A percentile compares a stretch with the other conserved stretches of the same genome.
Evolutionary conservation across 1,140 invertebrate genomes (phyloP).

Genomic region (Leucophenga varia): DNA sequence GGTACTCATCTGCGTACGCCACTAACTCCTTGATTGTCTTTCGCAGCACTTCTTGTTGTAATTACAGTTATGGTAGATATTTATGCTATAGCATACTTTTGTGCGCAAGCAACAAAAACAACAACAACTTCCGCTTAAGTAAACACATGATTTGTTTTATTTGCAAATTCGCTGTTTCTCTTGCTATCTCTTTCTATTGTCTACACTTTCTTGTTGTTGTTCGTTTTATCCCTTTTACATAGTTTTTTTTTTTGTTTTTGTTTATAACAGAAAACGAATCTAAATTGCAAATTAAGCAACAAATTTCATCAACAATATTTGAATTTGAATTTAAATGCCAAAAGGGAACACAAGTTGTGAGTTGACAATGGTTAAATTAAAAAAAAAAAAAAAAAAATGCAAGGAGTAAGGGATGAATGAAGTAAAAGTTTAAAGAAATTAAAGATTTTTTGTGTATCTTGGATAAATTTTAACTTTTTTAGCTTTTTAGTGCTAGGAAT

Average conservation of each 20-base stretch:
- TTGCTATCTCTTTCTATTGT: background rate
- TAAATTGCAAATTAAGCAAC: slow-evolving; percentile 55
- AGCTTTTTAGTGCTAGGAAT: no score
- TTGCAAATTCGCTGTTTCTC: no score
- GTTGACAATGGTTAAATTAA: no score
- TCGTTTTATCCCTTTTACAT: background rate
- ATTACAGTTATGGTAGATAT: no score
- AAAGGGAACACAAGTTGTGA: no score
- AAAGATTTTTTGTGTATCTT: no score
- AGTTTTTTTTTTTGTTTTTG: slow-evolving; percentile 26
- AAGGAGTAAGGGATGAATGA: background rate
- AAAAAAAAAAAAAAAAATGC: background rate
- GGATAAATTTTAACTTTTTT: no score
- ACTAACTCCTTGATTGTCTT: no score
- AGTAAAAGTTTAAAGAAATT: background rate
- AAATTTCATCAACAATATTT: slow-evolving; percentile 55
- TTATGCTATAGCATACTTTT: no score
- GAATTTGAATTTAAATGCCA: slow-evolving; percentile 54
- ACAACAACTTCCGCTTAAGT: slow-evolving; percentile 42
- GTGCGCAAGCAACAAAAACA: no score
- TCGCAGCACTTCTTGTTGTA: no score
- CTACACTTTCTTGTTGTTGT: background rate
- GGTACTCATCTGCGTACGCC: no score
- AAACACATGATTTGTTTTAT: slow-evolving; percentile 42
- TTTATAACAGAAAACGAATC: slow-evolving; percentile 43